These are phyloP conservation scores for Esox lucius DNA, from an alignment of 2,797 vertebrate genomes.

Conservation along the genomic window DNA sequence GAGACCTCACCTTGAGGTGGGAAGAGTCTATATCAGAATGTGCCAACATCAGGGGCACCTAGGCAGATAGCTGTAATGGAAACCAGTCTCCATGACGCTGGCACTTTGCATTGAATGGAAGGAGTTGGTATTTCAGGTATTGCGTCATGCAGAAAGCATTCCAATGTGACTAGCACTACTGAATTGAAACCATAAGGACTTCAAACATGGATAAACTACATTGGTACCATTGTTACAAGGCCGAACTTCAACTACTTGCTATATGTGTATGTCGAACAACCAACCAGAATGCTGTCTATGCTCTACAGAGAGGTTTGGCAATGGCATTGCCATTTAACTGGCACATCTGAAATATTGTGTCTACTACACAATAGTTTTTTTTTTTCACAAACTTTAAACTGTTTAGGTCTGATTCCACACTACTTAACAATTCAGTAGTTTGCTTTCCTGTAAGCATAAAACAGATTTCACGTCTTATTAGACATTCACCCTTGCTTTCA, in stretches of 20 bases:
- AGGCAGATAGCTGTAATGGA: slow-evolving; percentile 6
- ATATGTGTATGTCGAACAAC: slow-evolving; percentile 25
- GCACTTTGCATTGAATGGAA: slow-evolving; percentile 9
- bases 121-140: slow-evolving; percentile 13
- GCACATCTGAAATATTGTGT: no score
- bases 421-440: no score
- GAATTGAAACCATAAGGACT: not conserved
- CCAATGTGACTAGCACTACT: not conserved
- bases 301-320: no score
- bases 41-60: slow-evolving; percentile 18
- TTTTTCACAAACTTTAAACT: no score
- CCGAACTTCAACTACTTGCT: slow-evolving; percentile 4
- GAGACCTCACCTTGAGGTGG: slow-evolving; percentile 23
- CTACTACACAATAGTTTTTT: no score
- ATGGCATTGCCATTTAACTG: not conserved
- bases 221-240: slow-evolving; percentile 26
- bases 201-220: slow-evolving; percentile 10
- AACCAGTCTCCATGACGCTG: not conserved
- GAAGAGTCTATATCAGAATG: slow-evolving; percentile 12
- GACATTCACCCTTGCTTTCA: not conserved
- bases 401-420: no score
- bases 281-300: no score
- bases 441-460: no score
- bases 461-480: no score
- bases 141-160: not conserved